Percentiles rank a stretch among this genome's conserved stretches.
Evolutionary conservation across 2,888 invertebrate genomes (phyloP).

Genomic region (Anthrax anthrax): DNA sequence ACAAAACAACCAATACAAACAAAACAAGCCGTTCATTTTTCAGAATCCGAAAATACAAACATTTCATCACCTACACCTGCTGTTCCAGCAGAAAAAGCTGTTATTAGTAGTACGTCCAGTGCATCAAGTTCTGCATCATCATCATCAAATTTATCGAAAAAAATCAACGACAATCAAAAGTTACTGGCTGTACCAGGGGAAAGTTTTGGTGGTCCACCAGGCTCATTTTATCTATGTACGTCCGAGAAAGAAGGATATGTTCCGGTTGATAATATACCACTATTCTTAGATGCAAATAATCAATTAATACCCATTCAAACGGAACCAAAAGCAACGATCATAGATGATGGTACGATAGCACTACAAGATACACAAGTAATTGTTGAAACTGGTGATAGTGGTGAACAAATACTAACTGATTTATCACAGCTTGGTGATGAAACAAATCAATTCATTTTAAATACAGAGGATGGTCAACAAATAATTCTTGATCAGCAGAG

Average conservation of each 20-base stretch:
- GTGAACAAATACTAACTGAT: constrained; percentile 3
- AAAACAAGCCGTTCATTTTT: too few species aligned
- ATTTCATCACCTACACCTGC: too few species aligned
- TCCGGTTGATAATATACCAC: constrained; percentile 49
- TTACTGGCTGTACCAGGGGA: constrained; percentile 50
- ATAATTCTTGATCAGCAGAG: constrained; percentile 8
- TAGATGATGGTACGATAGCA: constrained; percentile 4
- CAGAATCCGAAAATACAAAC: too few species aligned
- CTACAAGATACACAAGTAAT: constrained; percentile 1
- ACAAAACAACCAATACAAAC: not conserved
- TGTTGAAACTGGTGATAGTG: not conserved
- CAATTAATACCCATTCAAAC: not conserved
- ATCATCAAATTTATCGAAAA: not conserved
- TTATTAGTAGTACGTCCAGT: not conserved
- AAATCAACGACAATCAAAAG: not conserved
- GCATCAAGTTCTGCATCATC: not conserved
- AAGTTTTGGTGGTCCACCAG: constrained; percentile 54
- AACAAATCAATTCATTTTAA: constrained; percentile 7
- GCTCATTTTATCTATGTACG: constrained; percentile 56
- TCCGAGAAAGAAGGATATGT: constrained; percentile 55
- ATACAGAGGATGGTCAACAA: constrained; percentile 9
- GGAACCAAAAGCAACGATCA: not conserved
- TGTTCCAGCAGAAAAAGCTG: not conserved
- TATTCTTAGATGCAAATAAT: constrained; percentile 21
- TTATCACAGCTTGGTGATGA: constrained; percentile 3